Evolutionary conservation across 2,113 vertebrate species (phyloP), one percentile per base, ranked within the genome.

Genomic region (Sclerurus mexicanus): DNA sequence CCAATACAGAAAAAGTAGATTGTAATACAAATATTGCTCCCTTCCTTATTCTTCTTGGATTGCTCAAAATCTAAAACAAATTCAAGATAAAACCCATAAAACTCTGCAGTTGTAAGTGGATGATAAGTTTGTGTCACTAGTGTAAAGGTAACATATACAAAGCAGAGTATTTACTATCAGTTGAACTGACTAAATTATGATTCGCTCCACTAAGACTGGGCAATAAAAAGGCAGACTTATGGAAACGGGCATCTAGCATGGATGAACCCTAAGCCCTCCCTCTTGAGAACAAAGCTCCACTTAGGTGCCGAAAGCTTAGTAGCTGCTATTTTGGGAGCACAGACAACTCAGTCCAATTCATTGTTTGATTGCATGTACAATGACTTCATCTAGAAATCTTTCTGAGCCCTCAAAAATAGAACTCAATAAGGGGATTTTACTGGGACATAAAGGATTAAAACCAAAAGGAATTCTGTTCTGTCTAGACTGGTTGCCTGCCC

Each of bases 361-460:
- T 3, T 86, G 76, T 66, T 83, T 80, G 72, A 90, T 3, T 92
- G 50, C 14, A 62, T 27, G 50, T 33, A 66, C 75, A 86, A 82
- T 53, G 58, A 85, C 83, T 95, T 90, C 58, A 83, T 76, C 91
- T 79, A 82, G 71, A 93, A 94, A 95, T 85, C 72, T 78, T 90
- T 69, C 75, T 62, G 49, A 97, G 88, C 42, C 59, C 83, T 83
- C 46, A 79, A 86, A 97, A 92, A 2, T 62, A 86, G 68, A 94
- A 88, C 46, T 85, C 87, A 83, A 2, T 80, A 82, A 30, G n/a
- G 49, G 37, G 71, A 88, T 94, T 95, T 94, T 85, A 69, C 67
- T 80, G 37, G 35, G 31, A 87, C 1, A 3, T 50, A 89, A 96
- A 83, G 49, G 4, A 91, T 64, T 87, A 64, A 91, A 94, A 75